These are phyloP conservation scores for Echeneis naucrates DNA, from an alignment of 2,797 vertebrate genomes.

Conservation along the genomic window DNA sequence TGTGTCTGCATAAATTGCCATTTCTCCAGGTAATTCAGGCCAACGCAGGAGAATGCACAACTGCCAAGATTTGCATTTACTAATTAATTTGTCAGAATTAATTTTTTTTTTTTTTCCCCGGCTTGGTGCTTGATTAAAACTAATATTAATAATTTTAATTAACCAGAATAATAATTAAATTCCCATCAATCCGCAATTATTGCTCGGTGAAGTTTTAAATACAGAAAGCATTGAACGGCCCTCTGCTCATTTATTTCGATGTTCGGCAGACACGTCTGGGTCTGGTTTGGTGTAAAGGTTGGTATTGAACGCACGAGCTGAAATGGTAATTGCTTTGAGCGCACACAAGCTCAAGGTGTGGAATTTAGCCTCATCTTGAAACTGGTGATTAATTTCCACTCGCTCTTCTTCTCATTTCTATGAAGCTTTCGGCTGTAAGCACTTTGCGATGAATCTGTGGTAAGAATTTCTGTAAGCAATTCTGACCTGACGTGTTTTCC, in stretches of 20 bases:
- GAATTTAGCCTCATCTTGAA: conserved; percentile 31
- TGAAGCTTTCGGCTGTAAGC: conserved; percentile 54
- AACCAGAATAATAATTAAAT: conserved; percentile 83
- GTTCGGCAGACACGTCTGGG: conserved; percentile 51
- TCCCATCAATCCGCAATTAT: conserved; percentile 77
- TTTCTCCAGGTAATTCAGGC: conserved; percentile 82
- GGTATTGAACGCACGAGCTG: conserved; percentile 64
- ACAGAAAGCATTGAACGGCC: conserved; percentile 58
- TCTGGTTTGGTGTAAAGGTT: conserved; percentile 60
- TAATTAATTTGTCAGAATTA: conserved; percentile 86
- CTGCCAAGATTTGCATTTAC: conserved; percentile 81
- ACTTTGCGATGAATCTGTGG: conserved; percentile 41
- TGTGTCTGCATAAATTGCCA: conserved; percentile 66
- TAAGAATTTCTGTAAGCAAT: conserved; percentile 53
- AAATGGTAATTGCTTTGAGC: conserved; percentile 64
- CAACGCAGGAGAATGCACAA: conserved; percentile 72
- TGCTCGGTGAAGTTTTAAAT: conserved; percentile 79
- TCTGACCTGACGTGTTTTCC: conserved; percentile 46
- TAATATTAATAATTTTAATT: conserved; percentile 84
- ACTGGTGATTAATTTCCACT: conserved; percentile 45
- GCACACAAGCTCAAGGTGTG: neutral
- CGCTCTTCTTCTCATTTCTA: conserved; percentile 37
- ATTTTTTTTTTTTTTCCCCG: conserved; percentile 69
- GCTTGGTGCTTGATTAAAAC: conserved; percentile 83
- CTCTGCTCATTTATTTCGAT: conserved; percentile 64